Conservation (phyloP, 2,797 vertebrate genomes). For the Malacoraja senta region DNA sequence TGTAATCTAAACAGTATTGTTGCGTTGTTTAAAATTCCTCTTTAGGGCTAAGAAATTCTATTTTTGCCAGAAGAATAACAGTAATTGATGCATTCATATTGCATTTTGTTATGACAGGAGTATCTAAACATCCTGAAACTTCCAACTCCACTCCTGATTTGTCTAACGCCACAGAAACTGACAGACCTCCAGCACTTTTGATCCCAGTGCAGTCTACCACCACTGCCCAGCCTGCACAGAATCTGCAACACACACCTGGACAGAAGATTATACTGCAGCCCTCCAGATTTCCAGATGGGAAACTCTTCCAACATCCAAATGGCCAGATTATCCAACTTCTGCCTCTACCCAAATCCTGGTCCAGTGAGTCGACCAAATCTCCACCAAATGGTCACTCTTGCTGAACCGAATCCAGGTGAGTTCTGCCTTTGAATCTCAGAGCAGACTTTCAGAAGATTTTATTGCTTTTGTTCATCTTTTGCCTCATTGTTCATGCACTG, state of each 20-base stretch:
- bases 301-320: constrained; percentile 68
- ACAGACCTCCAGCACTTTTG: constrained; percentile 61
- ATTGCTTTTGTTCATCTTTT: too few species aligned
- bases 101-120: too few species aligned
- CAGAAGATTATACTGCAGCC: constrained; percentile 74
- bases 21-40: not conserved
- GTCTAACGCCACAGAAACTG: constrained; percentile 53
- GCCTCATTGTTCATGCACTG: too few species aligned
- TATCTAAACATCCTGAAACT: constrained; percentile 48
- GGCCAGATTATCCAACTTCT: constrained; percentile 82
- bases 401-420: too few species aligned
- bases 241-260: constrained; percentile 46
- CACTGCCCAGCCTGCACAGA: constrained; percentile 51
- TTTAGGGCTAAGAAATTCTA: too few species aligned
- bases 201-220: constrained; percentile 64
- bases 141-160: constrained; percentile 47
- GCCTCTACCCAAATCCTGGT: constrained; percentile 54
- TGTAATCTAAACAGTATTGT: not conserved
- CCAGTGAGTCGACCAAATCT: constrained; percentile 48
- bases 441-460: too few species aligned
- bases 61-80: too few species aligned
- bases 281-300: constrained; percentile 61
- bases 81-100: too few species aligned
- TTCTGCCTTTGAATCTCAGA: too few species aligned
- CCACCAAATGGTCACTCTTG: too few species aligned